Percentiles rank a stretch among this genome's conserved stretches.
Evolutionary conservation across 2,797 vertebrate species (phyloP).

Genomic region (Muraenolepis orangiensis): DNA sequence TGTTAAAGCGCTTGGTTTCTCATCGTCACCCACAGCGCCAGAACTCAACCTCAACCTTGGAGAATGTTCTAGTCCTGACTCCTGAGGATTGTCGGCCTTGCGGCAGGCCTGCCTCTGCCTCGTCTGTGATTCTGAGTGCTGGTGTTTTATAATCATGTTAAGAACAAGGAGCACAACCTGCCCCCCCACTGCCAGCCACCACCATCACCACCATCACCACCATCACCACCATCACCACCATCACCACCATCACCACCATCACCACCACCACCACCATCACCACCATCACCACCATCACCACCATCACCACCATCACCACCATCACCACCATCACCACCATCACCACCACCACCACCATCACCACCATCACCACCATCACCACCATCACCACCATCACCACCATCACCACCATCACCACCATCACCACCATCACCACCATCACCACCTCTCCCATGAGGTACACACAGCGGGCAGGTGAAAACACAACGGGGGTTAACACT

Average conservation of each 20-base stretch:
- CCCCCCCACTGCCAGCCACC: no score
- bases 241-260: no score
- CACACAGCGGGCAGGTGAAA: constrained; percentile 8
- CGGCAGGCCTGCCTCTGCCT: background rate
- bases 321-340: background rate
- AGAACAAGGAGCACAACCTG: background rate
- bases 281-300: no score
- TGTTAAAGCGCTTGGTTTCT: no score
- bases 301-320: background rate
- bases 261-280: no score
- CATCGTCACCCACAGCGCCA: no score
- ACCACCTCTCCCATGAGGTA: background rate
- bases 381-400: no score
- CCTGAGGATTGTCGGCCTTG: background rate
- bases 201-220: no score
- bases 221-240: background rate
- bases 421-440: background rate
- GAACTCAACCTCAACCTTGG: background rate
- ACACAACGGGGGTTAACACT: constrained; percentile 14
- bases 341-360: background rate
- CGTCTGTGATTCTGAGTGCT: background rate
- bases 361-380: no score
- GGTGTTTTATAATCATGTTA: background rate
- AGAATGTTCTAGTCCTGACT: background rate
- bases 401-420: background rate